phyloP scores from a whole-genome alignment of 2,888 invertebrate species.

The Oxycera nigricornis region DNA sequence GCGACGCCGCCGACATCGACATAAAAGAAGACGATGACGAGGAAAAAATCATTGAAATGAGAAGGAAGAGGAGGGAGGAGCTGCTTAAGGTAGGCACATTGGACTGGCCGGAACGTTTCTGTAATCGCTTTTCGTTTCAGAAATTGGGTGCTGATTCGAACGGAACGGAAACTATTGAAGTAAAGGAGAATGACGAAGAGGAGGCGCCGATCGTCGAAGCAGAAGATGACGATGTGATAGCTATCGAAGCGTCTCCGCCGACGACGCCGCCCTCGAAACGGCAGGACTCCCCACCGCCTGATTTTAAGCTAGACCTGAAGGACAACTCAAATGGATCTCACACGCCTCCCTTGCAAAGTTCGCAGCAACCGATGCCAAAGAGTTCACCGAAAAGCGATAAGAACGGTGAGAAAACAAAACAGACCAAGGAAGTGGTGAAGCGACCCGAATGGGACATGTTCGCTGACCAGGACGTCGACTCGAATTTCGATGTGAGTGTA shows the following conservation, averaged over 20 bases:
- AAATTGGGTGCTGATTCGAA: slow-evolving; percentile 65
- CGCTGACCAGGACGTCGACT: slow-evolving; percentile 85
- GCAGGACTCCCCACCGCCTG: neutral
- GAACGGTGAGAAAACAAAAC: slow-evolving; percentile 49
- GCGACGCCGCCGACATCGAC: slow-evolving; percentile 73
- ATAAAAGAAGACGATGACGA: slow-evolving; percentile 89
- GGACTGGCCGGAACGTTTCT: neutral
- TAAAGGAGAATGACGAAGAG: neutral
- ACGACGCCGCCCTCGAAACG: slow-evolving; percentile 60
- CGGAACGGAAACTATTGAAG: neutral
- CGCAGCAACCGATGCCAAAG: neutral
- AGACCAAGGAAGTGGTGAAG: slow-evolving; percentile 61
- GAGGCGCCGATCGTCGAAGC: neutral
- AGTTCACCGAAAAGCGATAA: slow-evolving; percentile 5
- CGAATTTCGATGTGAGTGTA: slow-evolving; percentile 72
- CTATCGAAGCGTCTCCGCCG: slow-evolving; percentile 53
- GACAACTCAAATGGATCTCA: slow-evolving; percentile 47
- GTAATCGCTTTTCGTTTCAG: slow-evolving; percentile 55
- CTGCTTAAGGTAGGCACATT: slow-evolving; percentile 75
- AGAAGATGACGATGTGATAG: too few relatives aligned
- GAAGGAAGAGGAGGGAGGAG: slow-evolving; percentile 83
- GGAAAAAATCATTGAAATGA: slow-evolving; percentile 85
- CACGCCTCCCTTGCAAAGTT: slow-evolving; percentile 47
- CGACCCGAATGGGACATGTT: slow-evolving; percentile 88
- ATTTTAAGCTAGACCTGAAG: slow-evolving; percentile 22